A percentile compares a stretch with the other conserved stretches of the same genome.
Conservation (phyloP, 2,888 invertebrate genomes). For the Fabriciana adippe region DNA sequence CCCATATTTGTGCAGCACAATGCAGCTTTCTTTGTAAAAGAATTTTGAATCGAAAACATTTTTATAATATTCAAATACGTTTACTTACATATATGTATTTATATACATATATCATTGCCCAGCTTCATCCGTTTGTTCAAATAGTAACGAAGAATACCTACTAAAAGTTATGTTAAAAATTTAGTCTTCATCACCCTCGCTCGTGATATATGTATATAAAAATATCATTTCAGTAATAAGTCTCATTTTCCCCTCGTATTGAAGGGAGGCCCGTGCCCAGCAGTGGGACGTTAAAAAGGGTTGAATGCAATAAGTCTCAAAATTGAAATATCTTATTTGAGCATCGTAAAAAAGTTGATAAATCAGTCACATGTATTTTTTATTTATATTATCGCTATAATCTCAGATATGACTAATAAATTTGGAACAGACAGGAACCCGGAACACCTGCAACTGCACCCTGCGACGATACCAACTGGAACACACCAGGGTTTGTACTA, state of each 20-base stretch:
- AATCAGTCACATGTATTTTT: not conserved
- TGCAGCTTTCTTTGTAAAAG: conserved; percentile 1
- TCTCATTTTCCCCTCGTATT: too few species aligned
- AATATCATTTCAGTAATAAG: not conserved
- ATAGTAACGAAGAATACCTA: too few species aligned
- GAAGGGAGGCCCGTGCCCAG: too few species aligned
- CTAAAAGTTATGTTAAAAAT: too few species aligned
- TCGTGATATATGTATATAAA: too few species aligned
- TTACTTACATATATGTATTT: too few species aligned
- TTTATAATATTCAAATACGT: not conserved
- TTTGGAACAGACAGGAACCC: conserved; percentile 51
- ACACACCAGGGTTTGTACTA: conserved; percentile 62
- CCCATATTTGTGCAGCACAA: conserved; percentile 10
- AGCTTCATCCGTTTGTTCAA: too few species aligned
- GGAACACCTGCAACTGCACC: conserved; percentile 72
- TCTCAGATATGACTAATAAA: conserved; percentile 32
- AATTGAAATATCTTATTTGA: not conserved
- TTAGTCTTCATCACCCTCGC: too few species aligned
- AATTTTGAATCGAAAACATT: conserved; percentile 4
- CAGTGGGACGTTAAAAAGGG: too few species aligned
- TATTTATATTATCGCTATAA: not conserved
- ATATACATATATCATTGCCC: too few species aligned
- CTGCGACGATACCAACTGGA: conserved; percentile 71
- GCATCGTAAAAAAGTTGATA: not conserved
- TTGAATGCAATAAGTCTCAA: too few species aligned